Base-by-base conservation (phyloP, 1,140 invertebrate species). In the Bursaphelenchus mucronatus region DNA sequence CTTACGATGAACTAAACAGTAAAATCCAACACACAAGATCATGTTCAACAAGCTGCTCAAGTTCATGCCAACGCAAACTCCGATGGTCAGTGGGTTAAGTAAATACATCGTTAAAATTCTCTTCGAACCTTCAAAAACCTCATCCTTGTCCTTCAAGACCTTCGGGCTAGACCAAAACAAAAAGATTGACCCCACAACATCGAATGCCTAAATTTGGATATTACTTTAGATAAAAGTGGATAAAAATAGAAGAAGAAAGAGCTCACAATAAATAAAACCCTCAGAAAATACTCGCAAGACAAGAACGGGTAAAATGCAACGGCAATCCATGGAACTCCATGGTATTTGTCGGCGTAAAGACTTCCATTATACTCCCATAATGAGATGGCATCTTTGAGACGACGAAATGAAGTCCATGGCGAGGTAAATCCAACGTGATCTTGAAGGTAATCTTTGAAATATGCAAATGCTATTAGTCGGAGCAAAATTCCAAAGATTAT, bases 371-470 rank as follows among this genome's bases (percentile, higher is more conserved):
- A 6, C 2, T 30, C 45, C 57, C 57, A 59, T 17, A 59, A 44
- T 13, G 57, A n/a, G 40, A 59, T 13, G 11, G 13, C 57, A 43
- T 59, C 57, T 13, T 39, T 13, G 13, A 59, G 40, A 45, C 57
- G 57, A 30, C 30, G 57, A 50, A 59, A 59, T 44, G 57, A 59
- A 44, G 41, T 59, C 57, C 57, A 59, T n/a, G 57, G 57, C 1
- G 57, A 39, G 10, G 45, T 44, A 50, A 59, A 59, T 39, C 40
- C 57, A n/a, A 59, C 13, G 40, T 59, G 41, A 39, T 59, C 57
- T 50, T 59, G 40, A 1, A 59, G 41, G 21, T 59, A 59, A 1
- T 59, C 57, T 39, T 39, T 11, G 30, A 59, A 59, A 44, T 59
- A 59, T 11, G 30, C 47, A 39, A 59, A 59, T 1, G 40, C 40